Percentiles rank a stretch among this genome's conserved stretches.
Conservation (phyloP, 2,113 vertebrate species). For the Leptobrachium leishanense region DNA sequence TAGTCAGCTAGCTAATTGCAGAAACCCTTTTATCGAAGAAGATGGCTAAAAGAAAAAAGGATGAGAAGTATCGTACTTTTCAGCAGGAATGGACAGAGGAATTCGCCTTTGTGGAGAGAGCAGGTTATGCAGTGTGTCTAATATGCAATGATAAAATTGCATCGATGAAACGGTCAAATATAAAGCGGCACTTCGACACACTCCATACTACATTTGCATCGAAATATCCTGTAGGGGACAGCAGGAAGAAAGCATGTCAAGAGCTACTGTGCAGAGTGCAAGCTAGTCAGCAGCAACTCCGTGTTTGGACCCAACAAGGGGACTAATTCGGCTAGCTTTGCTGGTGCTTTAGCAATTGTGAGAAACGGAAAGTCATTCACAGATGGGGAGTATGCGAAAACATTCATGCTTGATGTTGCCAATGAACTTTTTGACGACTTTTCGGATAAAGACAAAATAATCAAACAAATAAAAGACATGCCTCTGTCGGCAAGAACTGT, state of each 20-base stretch:
- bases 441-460: no score
- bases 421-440: no score
- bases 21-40: no score
- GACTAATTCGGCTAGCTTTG: slow-evolving; percentile 51
- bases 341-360: slow-evolving; percentile 52
- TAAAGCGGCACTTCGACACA: background rate
- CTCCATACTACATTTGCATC: slow-evolving; percentile 2
- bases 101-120: slow-evolving; percentile 26
- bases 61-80: no score
- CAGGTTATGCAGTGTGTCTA: slow-evolving; percentile 47
- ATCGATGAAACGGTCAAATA: slow-evolving; percentile 45
- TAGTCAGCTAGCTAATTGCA: no score
- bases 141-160: slow-evolving; percentile 51
- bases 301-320: slow-evolving; percentile 41
- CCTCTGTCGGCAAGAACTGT: no score
- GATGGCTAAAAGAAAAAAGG: no score
- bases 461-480: no score
- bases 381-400: background rate
- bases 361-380: slow-evolving; percentile 53
- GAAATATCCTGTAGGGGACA: slow-evolving; percentile 5
- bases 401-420: no score
- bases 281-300: slow-evolving; percentile 53
- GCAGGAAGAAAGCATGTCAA: slow-evolving; percentile 49
- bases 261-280: slow-evolving; percentile 51
- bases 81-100: no score